These are phyloP conservation scores for Petaurus breviceps DNA, from an alignment of 2,113 vertebrate genomes.

Conservation along the genomic window DNA sequence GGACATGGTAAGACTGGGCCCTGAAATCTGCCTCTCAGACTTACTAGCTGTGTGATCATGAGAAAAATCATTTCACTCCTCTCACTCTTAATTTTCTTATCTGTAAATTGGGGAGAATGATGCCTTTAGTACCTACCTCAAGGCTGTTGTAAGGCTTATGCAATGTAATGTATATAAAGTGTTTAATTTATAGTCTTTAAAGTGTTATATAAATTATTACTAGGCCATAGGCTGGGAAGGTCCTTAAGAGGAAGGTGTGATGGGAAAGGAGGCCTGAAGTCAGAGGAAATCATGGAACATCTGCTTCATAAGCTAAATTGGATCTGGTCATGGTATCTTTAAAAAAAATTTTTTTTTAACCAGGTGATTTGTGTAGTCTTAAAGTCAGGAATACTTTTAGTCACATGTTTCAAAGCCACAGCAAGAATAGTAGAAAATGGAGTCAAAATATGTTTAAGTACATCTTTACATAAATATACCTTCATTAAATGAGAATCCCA, in stretches of 20 bases:
- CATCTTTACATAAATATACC: slow-evolving; percentile 14
- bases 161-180: background rate
- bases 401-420: slow-evolving; percentile 34
- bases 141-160: background rate
- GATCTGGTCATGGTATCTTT: background rate
- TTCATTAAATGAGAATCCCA: slow-evolving; percentile 44
- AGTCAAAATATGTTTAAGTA: slow-evolving; percentile 36
- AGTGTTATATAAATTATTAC: background rate
- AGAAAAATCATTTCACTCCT: background rate
- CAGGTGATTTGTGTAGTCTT: background rate
- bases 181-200: background rate
- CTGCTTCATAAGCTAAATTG: background rate
- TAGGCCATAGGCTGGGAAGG: background rate
- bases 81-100: background rate
- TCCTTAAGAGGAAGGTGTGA: background rate
- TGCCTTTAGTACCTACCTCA: background rate
- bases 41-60: background rate
- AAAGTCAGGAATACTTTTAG: background rate
- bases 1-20: background rate
- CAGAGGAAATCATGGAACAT: background rate
- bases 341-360: background rate
- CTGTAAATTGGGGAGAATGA: background rate
- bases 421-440: slow-evolving; percentile 44
- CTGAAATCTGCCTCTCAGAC: background rate
- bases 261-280: background rate